Conservation (phyloP, 2,888 invertebrate species). For the Lasioglossum zephyrum region DNA sequence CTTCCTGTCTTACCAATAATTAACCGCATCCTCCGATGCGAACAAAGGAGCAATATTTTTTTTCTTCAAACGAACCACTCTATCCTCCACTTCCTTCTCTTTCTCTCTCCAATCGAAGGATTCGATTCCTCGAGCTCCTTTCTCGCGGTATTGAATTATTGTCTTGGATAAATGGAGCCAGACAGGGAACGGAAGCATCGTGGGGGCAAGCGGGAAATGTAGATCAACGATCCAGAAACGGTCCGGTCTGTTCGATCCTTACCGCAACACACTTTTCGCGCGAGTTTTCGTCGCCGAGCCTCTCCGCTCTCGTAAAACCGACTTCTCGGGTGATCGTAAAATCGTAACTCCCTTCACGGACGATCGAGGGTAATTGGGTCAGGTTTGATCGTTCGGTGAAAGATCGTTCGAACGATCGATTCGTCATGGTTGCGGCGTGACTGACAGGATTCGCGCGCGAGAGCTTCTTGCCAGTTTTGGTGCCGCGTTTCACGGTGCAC, state of each 20-base stretch:
- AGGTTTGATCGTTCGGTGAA: constrained; percentile 42
- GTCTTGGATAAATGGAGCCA: not conserved
- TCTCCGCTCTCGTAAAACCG: constrained; percentile 21
- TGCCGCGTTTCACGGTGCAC: not conserved
- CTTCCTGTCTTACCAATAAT: constrained; percentile 40
- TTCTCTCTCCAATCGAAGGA: not conserved
- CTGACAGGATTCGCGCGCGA: not conserved
- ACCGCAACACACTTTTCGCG: constrained; percentile 29
- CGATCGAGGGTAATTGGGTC: constrained; percentile 64
- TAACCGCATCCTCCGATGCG: constrained; percentile 32
- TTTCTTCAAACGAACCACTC: not conserved
- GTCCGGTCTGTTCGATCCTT: not conserved
- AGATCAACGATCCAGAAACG: constrained; percentile 35
- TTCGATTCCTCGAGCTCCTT: not conserved
- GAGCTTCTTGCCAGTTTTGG: not conserved
- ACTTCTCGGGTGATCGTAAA: constrained; percentile 46
- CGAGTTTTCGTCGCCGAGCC: not conserved
- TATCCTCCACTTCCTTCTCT: not conserved
- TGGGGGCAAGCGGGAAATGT: constrained; percentile 28
- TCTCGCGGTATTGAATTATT: not conserved
- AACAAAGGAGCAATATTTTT: constrained; percentile 34
- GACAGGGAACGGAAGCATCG: not conserved
- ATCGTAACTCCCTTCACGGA: constrained; percentile 48
- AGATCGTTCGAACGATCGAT: constrained; percentile 34
- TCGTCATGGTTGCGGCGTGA: not conserved